Base-by-base conservation (phyloP, 1,140 invertebrate genomes). In the Copidosoma floridanum region DNA sequence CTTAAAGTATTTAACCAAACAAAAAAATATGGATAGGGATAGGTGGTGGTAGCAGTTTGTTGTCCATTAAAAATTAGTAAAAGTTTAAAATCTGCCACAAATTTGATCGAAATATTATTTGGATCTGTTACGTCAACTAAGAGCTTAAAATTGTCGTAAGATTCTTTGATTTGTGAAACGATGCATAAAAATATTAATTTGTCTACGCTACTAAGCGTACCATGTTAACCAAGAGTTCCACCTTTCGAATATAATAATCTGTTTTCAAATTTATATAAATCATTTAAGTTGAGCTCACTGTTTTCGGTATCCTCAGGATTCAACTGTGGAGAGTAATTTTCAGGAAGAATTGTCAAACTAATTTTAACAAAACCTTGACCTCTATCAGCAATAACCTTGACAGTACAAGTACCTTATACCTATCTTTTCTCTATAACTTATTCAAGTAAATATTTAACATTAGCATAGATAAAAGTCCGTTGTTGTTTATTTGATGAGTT, bases 61-160 rank as follows among this genome's bases (percentile, higher is more conserved):
- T 54, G 51, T 10, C 58, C 58, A 53, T 61, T 61, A 7, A 61
- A 21, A 46, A 61, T 47, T 27, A 61, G 11, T 23, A 61, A 40
- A 29, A 61, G 48, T 61, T 61, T 61, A 29, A 61, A 61, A 53
- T 61, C 58, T 5, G 58, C 4, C 10, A 54, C 51, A 46, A 61
- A 61, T 27, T 61, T 53, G 20, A 61, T 47, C 27, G 50, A 26
- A 37, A 61, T 61, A 24, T 52, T 37, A 54, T 61, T 61, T 16
- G 53, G 44, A 14, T 44, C 37, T 37, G 48, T 60, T 24, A 60
- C 7, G 14, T 60, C 57, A 46, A 60, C 52, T 32, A 60, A n/a
- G 32, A 52, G 21, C 27, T 60, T 40, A 41, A 60, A 21, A 32
- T 60, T 52, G 6, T 61, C 41, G 41, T 61, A 53, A 8, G 58